A percentile compares a stretch with the other conserved stretches of the same genome.
These are phyloP conservation scores for Sepiola atlantica DNA, from an alignment of 2,888 invertebrate species.

Conservation along the genomic window DNA sequence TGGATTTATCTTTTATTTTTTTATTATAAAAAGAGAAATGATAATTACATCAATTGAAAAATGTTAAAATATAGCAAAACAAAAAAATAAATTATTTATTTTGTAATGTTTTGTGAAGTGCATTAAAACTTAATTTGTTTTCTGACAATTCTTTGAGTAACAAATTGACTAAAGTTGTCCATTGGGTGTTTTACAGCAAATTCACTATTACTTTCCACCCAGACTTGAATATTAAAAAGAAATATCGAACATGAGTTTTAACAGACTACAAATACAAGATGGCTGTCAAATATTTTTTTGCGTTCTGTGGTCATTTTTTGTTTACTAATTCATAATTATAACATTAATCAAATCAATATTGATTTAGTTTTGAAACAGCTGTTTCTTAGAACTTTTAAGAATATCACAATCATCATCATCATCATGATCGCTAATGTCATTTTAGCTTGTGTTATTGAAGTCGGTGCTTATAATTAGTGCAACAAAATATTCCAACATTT, in stretches of 20 bases:
- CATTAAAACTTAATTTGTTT: not conserved
- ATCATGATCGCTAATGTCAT: not conserved
- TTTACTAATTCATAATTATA: constrained; percentile 32
- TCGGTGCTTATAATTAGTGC: not conserved
- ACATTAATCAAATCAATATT: not conserved
- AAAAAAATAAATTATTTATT: not conserved
- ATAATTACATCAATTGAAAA: not conserved
- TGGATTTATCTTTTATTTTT: too few relatives aligned
- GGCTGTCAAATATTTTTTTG: not conserved
- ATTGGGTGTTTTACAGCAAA: not conserved
- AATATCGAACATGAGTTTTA: not conserved
- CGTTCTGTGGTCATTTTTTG: not conserved
- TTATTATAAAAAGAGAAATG: not conserved
- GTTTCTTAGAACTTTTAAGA: not conserved
- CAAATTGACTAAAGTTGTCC: not conserved
- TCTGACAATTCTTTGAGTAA: not conserved
- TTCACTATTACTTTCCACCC: not conserved
- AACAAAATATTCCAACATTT: not conserved
- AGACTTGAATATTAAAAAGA: not conserved
- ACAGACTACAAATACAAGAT: not conserved
- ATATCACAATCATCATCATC: not conserved
- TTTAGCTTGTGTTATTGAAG: not conserved
- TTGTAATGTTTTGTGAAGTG: not conserved
- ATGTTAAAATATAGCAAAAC: not conserved
- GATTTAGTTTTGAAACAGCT: not conserved